Base-by-base conservation (phyloP, 2,797 vertebrate species). In the Kryptolebias ocellatus region DNA sequence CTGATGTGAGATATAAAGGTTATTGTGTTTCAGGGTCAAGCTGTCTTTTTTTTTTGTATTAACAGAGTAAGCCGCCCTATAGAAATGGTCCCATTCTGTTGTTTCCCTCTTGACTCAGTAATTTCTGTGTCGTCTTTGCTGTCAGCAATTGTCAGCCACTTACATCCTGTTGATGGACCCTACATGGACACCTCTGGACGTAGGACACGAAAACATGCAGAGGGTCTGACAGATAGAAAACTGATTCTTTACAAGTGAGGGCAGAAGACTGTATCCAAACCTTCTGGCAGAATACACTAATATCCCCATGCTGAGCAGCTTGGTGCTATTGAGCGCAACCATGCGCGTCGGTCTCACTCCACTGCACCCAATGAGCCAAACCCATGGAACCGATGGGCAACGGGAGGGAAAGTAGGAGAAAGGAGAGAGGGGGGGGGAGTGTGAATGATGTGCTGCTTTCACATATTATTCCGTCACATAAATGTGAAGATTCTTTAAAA, bases 211-310 rank as follows among this genome's bases (percentile, higher is more conserved):
- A 79, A 79, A 78, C 72, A 72, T 28, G 57, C 20, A n/a, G 54
- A 61, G 34, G 56, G 44, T 59, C 73, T 86, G 88, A 89, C 84
- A 84, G 86, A 82, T 74, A 84, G 79, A 81, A 89, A 84, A 85
- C 78, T 78, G 78, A 85, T 89, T 90, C 85, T 89, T 87, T 87
- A 90, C 88, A 92, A 91, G 84, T 71, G 80, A 84, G 89, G 85
- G 92, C 88, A 89, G 85, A 85, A 80, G 76, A 83, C 83, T 84
- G 83, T 84, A 86, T 83, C 84, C 81, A 81, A 88, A 81, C 76
- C 70, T 75, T 87, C 78, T 87, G 86, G 84, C 81, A 83, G 87
- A 81, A 84, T 85, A 90, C 88, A 87, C 88, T 84, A 86, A 91
- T 86, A 84, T 92, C 89, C 87, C 84, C 74, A 61, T 88, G 84